Base-by-base conservation (phyloP, 1,140 invertebrate genomes). In the Riptortus pedestris region DNA sequence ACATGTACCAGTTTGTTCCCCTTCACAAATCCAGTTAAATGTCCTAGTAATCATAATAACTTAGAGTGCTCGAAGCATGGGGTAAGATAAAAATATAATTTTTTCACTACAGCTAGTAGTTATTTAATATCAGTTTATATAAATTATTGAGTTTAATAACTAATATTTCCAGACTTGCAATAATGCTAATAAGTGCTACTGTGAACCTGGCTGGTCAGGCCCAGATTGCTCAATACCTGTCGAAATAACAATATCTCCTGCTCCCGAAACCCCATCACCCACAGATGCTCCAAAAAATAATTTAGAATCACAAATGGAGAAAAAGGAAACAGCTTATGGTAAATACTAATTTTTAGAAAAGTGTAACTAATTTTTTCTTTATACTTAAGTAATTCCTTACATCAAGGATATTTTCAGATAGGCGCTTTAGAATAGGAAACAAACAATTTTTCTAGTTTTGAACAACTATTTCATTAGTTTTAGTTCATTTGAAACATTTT, bases 51-150 rank as follows among this genome's bases (percentile, higher is more conserved):
- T 74, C 87, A 90, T 74, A 83, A 88, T 70, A 87, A 88, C 71
- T 77, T 85, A 66, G 88, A 94, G 72, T 98, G 96, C 76, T 97
- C 93, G 51, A 89, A 89, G 48, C 85, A 92, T 78, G 95, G 94
- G 75, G 91, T 93, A 80, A 84, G 86, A n/a, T n/a, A n/a, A n/a
- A n/a, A 81, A 62, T 64, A 57, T 58, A 47, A 28, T 9, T 29
- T 16, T 52, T 48, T 51, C 18, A 55, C 22, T 26, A 24, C 31
- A 7, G 31, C 24, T 26, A 55, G 7, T 26, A 55, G 24, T 18
- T 24, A 26, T 27, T 55, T 26, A 9, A 27, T 55, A 62, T 27
- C 16, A 3, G 12, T 47, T 18, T 28, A 24, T 33, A 38, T 20
- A 60, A 11, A 60, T n/a, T n/a, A n/a, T n/a, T 11, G 5, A 22